Evolutionary conservation across 2,113 vertebrate species (phyloP), one percentile per base, ranked within the genome.

Genomic region (Neoarius graeffei): DNA sequence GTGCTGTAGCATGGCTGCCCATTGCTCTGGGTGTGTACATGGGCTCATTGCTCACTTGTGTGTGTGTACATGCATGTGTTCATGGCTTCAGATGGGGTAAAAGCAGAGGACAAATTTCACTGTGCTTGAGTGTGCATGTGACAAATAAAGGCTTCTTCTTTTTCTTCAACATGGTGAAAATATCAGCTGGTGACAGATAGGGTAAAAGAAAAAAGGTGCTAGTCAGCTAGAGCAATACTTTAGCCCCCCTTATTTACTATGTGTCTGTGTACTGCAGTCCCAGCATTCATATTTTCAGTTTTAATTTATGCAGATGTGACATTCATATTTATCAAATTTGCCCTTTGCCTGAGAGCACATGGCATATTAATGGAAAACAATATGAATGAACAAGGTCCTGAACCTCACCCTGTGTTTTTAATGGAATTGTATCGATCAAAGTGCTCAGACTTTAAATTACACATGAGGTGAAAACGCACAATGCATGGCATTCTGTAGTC

Each of bases 311-410:
- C 80, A 87, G 54, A 87, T 87, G 64, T 81, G 85, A 67, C 50
- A 86, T 87, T 67, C 85, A 87, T 87, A 81, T 87, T 87, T 87
- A 87, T 87, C 85, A 87, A 81, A 74, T 56, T 35, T 87, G 77
- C 77, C 85, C 85, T 87, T 87, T 81, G 79, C 64, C 77, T 81
- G 64, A 81, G 85, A 81, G 77, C 62, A 71, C 13, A 81, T 17
- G 64, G 52, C 77, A 71, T 56, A 77, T 77, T 77, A 62, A 77
- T 52, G 77, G 84, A 77, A 81, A 82, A 82, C 30, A 67, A 69
- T 59, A 81, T 27, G 64, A 81, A 81, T 80, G 66, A 77, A 81
- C 85, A 71, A 81, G 66, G 62, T 67, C 50, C 64, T 81, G 52
- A 81, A 87, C 85, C 50, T 86, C 77, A 69, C 50, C 25, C 27